Evolutionary conservation across 1,140 invertebrate genomes (phyloP), one percentile per base, ranked within the genome.

Genomic region (Cydia splendana): DNA sequence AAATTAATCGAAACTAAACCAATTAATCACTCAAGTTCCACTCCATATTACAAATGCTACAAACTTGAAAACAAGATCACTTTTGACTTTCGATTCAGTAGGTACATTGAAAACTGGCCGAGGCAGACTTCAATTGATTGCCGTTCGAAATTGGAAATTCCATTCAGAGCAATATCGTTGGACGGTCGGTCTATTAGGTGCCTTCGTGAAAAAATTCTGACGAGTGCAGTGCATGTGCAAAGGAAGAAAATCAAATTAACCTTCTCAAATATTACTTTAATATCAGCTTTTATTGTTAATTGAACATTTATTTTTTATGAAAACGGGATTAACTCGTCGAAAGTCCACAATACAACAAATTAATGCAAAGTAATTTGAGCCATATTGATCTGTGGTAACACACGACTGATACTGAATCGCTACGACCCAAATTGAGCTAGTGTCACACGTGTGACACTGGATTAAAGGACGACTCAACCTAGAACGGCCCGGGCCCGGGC

Each of bases 51-150:
- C 51, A 53, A 53, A 53, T 53, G 51, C 51, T n/a, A 6, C 51
- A 15, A 53, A 53, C 51, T 53, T 7, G 51, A 15, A 53, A 53
- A 53, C 51, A 53, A 53, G 51, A 53, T 53, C 51, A 5, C 51
- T 53, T 53, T 53, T 53, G 15, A 18, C 51, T 53, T 53, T 53
- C n/a, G 4, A 53, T 6, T 18, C n/a, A 18, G 15, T 15, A 15
- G n/a, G 4, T 5, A 5, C 57, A 10, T 24, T 62, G 18, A 62
- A 62, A 24, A 62, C 57, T 20, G 18, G 57, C 57, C 57, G 57
- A 45, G 51, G 18, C 57, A 62, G 57, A 62, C 57, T 62, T 62
- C 57, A 62, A 62, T 62, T 62, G 57, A 20, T 62, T 20, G 18
- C 57, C 7, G 18, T 0, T 62, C 18, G 57, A 62, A 62, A 62